Evolutionary conservation across 2,113 vertebrate genomes (phyloP).

Genomic region (Grammomys surdaster): DNA sequence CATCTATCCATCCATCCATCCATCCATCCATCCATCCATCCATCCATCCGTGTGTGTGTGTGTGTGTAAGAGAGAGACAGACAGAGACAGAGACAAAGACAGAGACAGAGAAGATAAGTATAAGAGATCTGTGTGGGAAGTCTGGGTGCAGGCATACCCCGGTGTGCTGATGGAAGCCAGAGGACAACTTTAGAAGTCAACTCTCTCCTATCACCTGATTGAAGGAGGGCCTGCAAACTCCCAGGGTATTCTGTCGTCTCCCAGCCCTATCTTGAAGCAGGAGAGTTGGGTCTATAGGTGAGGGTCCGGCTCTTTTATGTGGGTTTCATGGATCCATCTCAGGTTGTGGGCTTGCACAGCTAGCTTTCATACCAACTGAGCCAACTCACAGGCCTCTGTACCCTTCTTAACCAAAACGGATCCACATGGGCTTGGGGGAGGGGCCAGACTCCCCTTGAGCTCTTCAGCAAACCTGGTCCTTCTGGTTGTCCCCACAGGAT

Average conservation of each 20-base stretch:
- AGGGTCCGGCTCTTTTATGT: fast-evolving
- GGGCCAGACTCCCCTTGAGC: background rate
- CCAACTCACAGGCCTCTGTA: background rate
- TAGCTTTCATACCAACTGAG: background rate
- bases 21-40: too few species aligned
- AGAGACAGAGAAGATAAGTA: background rate
- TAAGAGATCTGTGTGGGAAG: background rate
- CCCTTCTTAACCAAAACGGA: background rate
- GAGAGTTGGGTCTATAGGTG: background rate
- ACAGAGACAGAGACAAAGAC: background rate
- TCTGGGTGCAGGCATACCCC: background rate
- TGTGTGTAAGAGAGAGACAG: background rate
- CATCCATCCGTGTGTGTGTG: background rate
- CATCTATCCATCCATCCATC: too few species aligned
- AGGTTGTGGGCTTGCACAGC: background rate
- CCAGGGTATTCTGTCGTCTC: background rate
- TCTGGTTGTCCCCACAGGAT: conserved; percentile 7
- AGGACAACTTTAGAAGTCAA: background rate
- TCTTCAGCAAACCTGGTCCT: background rate
- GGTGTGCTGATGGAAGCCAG: background rate
- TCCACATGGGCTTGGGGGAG: background rate
- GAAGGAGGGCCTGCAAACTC: background rate
- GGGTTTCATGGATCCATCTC: background rate
- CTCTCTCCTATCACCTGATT: background rate
- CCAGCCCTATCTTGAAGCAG: background rate